phyloP scores from a whole-genome alignment of 2,888 invertebrate species.

The Bombyx huttoni region DNA sequence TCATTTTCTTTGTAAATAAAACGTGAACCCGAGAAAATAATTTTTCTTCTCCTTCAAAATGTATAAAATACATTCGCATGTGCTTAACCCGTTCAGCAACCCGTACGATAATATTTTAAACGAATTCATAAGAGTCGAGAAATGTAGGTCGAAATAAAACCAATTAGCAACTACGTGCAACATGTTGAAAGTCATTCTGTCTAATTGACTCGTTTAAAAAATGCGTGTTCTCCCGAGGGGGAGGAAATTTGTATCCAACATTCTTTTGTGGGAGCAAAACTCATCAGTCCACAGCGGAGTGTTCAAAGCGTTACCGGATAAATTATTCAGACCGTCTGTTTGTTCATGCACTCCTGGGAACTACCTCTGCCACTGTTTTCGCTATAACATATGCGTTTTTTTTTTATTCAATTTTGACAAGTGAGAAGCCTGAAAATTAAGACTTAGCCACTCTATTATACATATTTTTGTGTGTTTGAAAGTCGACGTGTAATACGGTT shows the following conservation, averaged over 20 bases:
- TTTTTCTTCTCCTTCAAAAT: too few species aligned
- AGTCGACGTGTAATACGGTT: too few species aligned
- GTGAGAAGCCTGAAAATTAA: background rate
- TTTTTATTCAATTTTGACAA: background rate
- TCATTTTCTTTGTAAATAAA: background rate
- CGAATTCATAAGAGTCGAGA: background rate
- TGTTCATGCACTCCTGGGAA: constrained; percentile 23
- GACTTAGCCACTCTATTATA: too few species aligned
- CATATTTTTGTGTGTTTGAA: too few species aligned
- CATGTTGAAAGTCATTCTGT: constrained; percentile 17
- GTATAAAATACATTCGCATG: too few species aligned
- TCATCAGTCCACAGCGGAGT: constrained; percentile 20
- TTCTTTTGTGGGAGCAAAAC: constrained; percentile 9
- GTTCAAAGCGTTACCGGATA: constrained; percentile 32
- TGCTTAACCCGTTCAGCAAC: background rate
- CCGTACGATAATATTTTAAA: background rate
- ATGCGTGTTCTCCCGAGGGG: constrained; percentile 7
- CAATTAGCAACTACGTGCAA: constrained; percentile 16
- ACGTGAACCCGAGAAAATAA: background rate
- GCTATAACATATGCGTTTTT: background rate
- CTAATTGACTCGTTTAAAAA: constrained; percentile 22
- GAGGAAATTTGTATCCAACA: background rate
- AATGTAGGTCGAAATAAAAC: constrained; percentile 6
- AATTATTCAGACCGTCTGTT: constrained; percentile 44
- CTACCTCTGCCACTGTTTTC: constrained; percentile 12